Base-by-base conservation (phyloP, 2,888 invertebrate species). In the Balanococcus diminutus region DNA sequence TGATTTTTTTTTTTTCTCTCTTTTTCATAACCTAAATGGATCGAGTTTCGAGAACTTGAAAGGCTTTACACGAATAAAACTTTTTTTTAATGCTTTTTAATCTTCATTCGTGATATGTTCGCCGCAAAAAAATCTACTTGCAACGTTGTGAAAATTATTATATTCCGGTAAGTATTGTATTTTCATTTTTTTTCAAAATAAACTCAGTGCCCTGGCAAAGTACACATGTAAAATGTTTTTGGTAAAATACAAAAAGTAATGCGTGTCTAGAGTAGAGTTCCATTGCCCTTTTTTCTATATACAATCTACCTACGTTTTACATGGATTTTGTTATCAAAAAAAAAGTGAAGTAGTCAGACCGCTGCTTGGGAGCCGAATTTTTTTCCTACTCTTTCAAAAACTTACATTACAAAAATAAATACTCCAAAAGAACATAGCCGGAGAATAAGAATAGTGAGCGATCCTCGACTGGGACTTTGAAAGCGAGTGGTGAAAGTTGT, bases 21-120 rank as follows among this genome's bases (percentile, higher is more conserved):
- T 11, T 56, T 72, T 79, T 79, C 36, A 79, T 36, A 32, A 79
- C n/a, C 36, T 79, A 79, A 79, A 79, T 79, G 75, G 32, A 79
- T 79, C 19, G 75, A 19, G 28, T 79, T n/a, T 25, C 28, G 28
- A 79, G 36, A 79, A 79, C 36, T 79, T 79, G 75, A 79, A 72
- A 79, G 75, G 75, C 36, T 79, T 79, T 36, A 36, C 16, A 16
- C 2, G 36, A 79, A 72, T 72, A 31, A 28, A 72, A 72, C 31
- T 28, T 28, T 6, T 79, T 79, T 79, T 36, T 79, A 0, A 2
- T 79, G 31, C 28, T 72, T 72, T 72, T 72, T 32, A 72, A 72
- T 79, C 28, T 79, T 36, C 32, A 79, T 79, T 79, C 14, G 28
- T 31, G 72, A 31, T 72, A 19, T 72, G 72, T 72, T 72, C 8